These are phyloP conservation scores for Dendropsophus ebraccatus DNA, from an alignment of 2,113 vertebrate species.

Conservation along the genomic window DNA sequence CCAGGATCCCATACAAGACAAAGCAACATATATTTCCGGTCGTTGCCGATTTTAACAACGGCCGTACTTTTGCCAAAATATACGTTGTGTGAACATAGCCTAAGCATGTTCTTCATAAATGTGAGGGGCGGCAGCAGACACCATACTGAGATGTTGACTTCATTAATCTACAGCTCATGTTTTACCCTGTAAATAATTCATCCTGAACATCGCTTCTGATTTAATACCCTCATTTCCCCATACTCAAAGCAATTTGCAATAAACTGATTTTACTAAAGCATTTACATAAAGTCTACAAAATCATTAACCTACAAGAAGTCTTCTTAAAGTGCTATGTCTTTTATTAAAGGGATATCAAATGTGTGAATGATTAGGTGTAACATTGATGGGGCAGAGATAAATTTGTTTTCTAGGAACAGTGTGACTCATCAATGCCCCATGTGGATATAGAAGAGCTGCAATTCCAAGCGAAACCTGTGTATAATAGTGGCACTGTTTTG, in stretches of 20 bases:
- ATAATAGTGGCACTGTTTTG: no score
- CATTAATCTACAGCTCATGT: constrained; percentile 30
- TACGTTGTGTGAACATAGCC: no score
- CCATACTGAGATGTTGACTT: background rate
- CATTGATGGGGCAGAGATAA: background rate
- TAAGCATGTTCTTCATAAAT: background rate
- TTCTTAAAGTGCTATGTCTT: background rate
- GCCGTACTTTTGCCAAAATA: no score
- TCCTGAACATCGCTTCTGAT: constrained; percentile 23
- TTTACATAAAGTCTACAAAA: constrained; percentile 23
- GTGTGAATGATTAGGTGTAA: background rate
- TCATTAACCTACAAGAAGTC: constrained; percentile 1
- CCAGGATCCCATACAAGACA: no score
- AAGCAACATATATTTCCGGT: no score
- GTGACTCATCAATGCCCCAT: no score
- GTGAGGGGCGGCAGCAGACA: background rate
- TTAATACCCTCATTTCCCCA: constrained; percentile 26
- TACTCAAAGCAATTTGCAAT: constrained; percentile 37
- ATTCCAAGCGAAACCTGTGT: no score
- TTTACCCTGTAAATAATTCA: constrained; percentile 30
- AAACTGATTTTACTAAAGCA: constrained; percentile 24
- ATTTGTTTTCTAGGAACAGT: no score
- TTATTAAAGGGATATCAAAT: background rate
- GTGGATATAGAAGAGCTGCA: no score
- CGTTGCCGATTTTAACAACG: no score